These are phyloP conservation scores for Tubulanus polymorphus DNA, from an alignment of 2,888 invertebrate genomes.

Conservation along the genomic window DNA sequence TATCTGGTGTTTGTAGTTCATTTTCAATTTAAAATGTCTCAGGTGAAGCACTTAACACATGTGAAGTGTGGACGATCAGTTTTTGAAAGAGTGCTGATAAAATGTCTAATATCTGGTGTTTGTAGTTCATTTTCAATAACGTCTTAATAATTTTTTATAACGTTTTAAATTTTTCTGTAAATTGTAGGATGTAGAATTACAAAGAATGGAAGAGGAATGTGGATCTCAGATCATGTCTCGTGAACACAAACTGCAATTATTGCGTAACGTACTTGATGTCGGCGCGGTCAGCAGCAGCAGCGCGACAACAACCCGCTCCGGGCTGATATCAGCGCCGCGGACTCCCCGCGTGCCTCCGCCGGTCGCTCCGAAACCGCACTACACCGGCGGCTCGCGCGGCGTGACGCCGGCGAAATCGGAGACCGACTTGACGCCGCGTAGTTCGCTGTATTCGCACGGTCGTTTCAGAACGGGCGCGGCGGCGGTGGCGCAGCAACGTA, in stretches of 20 bases:
- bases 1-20: too few species aligned
- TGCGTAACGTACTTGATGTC: slow-evolving; percentile 43
- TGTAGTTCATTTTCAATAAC: too few species aligned
- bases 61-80: too few species aligned
- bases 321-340: too few species aligned
- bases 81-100: too few species aligned
- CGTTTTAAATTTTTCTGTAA: neutral
- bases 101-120: too few species aligned
- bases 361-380: slow-evolving; percentile 28
- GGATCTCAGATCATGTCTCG: slow-evolving; percentile 34
- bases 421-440: too few species aligned
- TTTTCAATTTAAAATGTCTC: too few species aligned
- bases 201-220: slow-evolving; percentile 36
- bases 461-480: too few species aligned
- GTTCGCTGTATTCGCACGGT: too few species aligned
- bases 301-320: neutral
- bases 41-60: too few species aligned
- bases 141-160: neutral
- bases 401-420: slow-evolving; percentile 35
- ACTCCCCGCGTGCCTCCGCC: slow-evolving; percentile 18
- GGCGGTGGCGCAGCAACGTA: too few species aligned
- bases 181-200: slow-evolving; percentile 37
- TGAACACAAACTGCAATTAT: slow-evolving; percentile 42
- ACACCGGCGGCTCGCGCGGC: slow-evolving; percentile 15
- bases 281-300: neutral